Evolutionary conservation across 2,888 invertebrate genomes (phyloP).

Genomic region (Heliconius charithonia): DNA sequence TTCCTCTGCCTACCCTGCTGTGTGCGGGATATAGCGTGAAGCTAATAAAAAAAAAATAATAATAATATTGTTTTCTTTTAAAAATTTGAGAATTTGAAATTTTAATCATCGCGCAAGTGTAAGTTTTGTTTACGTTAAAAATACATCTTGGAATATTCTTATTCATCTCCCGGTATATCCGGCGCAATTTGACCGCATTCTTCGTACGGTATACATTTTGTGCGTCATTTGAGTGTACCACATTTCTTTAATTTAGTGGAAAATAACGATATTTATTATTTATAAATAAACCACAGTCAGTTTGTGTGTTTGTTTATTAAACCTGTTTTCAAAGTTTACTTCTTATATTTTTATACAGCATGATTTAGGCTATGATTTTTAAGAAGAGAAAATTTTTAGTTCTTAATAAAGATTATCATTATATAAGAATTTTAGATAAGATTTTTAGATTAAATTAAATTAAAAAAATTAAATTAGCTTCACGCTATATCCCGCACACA

Average conservation of each 20-base stretch:
- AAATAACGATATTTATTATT: slow-evolving; percentile 4
- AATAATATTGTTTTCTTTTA: too few species aligned
- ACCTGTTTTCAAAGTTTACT: background rate
- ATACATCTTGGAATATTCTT: slow-evolving; percentile 29
- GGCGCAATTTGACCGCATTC: slow-evolving; percentile 36
- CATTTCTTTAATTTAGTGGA: slow-evolving; percentile 12
- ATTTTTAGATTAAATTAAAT: too few species aligned
- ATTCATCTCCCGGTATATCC: slow-evolving; percentile 37
- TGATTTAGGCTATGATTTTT: too few species aligned
- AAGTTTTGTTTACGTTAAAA: slow-evolving; percentile 18
- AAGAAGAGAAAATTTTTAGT: too few species aligned
- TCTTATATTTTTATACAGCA: background rate
- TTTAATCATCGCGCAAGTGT: background rate
- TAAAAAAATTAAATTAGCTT: too few species aligned
- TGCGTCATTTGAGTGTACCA: slow-evolving; percentile 40
- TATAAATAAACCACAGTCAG: background rate
- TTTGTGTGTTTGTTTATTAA: background rate
- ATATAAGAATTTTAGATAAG: too few species aligned
- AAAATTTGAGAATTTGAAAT: background rate
- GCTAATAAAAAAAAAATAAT: too few species aligned
- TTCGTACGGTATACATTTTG: slow-evolving; percentile 36
- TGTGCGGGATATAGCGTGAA: too few species aligned
- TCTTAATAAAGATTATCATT: too few species aligned
- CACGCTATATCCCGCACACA: too few species aligned
- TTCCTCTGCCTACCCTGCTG: too few species aligned